Percentiles rank a stretch among this genome's conserved stretches.
Conservation (phyloP, 2,113 vertebrate species). For the Propithecus coquereli region DNA sequence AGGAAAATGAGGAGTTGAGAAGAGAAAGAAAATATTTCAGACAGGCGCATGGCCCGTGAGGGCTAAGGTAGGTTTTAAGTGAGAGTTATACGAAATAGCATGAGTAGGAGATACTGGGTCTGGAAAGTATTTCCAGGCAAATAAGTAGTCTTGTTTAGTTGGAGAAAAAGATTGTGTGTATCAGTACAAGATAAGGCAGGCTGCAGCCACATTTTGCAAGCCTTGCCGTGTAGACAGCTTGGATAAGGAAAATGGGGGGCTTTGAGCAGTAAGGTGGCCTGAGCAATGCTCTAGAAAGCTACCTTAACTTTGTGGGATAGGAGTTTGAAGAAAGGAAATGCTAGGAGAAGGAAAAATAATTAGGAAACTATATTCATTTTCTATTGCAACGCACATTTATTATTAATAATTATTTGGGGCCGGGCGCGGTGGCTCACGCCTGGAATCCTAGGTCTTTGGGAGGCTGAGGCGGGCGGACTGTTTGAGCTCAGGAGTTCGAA, state of each 20-base stretch:
- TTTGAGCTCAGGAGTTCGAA: no score
- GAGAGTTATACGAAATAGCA: neutral
- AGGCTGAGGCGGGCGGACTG: no score
- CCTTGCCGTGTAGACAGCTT: neutral
- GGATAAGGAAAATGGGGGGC: neutral
- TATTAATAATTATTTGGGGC: neutral
- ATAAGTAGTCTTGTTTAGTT: neutral
- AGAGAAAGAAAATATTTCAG: neutral
- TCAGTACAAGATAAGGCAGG: neutral
- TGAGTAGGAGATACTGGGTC: neutral
- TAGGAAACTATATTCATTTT: neutral
- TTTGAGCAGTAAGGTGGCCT: neutral
- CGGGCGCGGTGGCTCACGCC: no score
- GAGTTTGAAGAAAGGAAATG: neutral
- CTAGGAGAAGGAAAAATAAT: neutral
- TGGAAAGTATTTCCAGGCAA: neutral
- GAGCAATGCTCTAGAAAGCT: neutral
- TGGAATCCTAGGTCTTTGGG: no score
- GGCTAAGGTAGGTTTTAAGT: no score
- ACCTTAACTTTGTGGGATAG: neutral
- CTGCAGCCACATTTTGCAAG: neutral
- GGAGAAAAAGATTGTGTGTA: neutral
- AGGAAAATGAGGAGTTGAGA: neutral
- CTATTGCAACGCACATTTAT: neutral
- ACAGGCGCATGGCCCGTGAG: neutral